These are phyloP conservation scores for Hoplodrina ambigua DNA, from an alignment of 2,888 invertebrate species.

Conservation along the genomic window DNA sequence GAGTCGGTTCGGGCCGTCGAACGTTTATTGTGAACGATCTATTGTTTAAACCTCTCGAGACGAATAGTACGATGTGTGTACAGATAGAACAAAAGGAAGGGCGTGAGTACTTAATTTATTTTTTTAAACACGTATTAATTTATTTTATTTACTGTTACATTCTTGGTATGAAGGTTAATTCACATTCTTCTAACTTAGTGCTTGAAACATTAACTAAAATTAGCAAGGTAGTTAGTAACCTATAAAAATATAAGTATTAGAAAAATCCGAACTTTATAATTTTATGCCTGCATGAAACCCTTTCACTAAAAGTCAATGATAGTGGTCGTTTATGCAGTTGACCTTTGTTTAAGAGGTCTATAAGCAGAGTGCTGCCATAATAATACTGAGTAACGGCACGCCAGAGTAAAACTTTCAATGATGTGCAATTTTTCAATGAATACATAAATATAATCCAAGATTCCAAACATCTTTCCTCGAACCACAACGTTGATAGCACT, in stretches of 20 bases:
- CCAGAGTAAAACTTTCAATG: neutral
- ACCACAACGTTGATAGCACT: neutral
- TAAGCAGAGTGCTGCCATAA: neutral
- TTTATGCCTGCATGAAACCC: too few species aligned
- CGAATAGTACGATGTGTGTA: conserved; percentile 35
- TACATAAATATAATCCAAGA: conserved; percentile 19
- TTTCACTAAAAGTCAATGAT: neutral
- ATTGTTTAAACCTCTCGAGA: conserved; percentile 62
- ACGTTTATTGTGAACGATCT: conserved; percentile 54
- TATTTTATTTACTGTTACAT: neutral
- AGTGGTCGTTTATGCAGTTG: neutral
- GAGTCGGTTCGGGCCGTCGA: conserved; percentile 34
- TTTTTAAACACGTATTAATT: too few species aligned
- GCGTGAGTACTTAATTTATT: neutral
- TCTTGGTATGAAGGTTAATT: neutral
- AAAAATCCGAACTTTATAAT: too few species aligned
- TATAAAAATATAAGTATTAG: too few species aligned
- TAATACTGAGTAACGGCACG: conserved; percentile 3
- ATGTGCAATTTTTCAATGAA: conserved; percentile 12
- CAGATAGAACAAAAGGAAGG: conserved; percentile 35
- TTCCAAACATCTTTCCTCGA: conserved; percentile 20
- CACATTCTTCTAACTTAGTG: too few species aligned
- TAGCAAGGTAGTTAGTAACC: too few species aligned
- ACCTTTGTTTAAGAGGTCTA: neutral
- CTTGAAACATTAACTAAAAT: too few species aligned